Percentiles rank a stretch among this genome's conserved stretches.
These are phyloP conservation scores for Lasius platythorax DNA, from an alignment of 2,888 invertebrate species.

Conservation along the genomic window DNA sequence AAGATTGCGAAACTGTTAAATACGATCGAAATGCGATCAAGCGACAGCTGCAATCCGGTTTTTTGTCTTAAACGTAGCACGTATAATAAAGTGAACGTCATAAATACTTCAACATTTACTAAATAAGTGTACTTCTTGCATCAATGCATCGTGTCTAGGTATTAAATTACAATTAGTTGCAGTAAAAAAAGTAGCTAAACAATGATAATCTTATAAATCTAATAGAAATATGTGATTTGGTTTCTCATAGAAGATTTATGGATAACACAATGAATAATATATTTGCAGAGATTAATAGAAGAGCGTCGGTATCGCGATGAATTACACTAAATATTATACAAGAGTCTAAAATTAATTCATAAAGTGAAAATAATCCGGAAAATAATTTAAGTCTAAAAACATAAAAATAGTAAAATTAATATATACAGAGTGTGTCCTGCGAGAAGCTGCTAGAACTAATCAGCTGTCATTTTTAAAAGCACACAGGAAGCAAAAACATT, in stretches of 20 bases:
- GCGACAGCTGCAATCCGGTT: slow-evolving; percentile 39
- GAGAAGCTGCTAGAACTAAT: too few species aligned
- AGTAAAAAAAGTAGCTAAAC: background rate
- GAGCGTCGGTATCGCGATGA: too few species aligned
- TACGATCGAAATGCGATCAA: background rate
- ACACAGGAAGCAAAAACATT: too few species aligned
- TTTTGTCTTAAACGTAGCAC: slow-evolving; percentile 29
- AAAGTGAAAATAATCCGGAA: background rate
- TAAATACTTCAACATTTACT: background rate
- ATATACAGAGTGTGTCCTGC: too few species aligned
- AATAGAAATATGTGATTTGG: background rate
- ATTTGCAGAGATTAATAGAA: too few species aligned
- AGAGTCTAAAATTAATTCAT: background rate
- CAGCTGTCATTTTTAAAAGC: too few species aligned
- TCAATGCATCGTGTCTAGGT: background rate
- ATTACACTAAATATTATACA: too few species aligned
- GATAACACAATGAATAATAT: too few species aligned
- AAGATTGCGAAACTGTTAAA: slow-evolving; percentile 24
- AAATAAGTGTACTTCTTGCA: background rate
- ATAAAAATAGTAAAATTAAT: background rate
- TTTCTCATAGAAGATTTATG: background rate
- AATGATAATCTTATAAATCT: background rate
- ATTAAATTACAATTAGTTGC: background rate
- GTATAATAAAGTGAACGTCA: background rate
- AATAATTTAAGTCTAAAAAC: slow-evolving; percentile 2